phyloP scores from a whole-genome alignment of 2,797 vertebrate genomes.

The Enteromius radiatus region DNA sequence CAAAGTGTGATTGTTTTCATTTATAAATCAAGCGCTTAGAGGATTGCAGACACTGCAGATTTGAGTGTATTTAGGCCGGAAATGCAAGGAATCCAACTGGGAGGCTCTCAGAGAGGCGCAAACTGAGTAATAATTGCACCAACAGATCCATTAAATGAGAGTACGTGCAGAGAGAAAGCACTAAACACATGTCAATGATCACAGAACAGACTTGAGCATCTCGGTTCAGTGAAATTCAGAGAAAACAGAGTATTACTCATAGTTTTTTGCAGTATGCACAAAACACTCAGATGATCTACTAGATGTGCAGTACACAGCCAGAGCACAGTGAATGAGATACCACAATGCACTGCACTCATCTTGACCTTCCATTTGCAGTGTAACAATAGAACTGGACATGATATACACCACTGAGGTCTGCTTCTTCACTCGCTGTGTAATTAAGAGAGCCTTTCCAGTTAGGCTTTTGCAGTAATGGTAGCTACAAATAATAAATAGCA shows the following conservation, averaged over 20 bases:
- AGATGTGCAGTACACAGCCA: background rate
- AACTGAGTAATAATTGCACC: slow-evolving; percentile 18
- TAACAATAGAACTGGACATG: background rate
- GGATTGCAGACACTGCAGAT: background rate
- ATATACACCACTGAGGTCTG: background rate
- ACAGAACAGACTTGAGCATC: background rate
- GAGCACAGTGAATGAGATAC: background rate
- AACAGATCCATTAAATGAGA: slow-evolving; percentile 10
- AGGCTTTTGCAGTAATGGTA: background rate
- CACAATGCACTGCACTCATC: background rate
- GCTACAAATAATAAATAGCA: slow-evolving; percentile 1
- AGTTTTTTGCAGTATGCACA: background rate
- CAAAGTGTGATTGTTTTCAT: slow-evolving; percentile 5
- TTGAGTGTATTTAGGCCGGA: slow-evolving; percentile 1
- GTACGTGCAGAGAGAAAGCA: background rate
- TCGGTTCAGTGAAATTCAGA: background rate
- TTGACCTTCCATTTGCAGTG: background rate
- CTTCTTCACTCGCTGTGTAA: background rate
- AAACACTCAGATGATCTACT: background rate
- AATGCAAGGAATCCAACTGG: slow-evolving; percentile 15
- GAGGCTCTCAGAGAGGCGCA: background rate
- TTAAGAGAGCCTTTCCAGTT: background rate
- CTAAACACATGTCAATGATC: slow-evolving; percentile 24
- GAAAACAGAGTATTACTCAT: background rate
- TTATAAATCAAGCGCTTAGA: background rate